Base-by-base conservation (phyloP, 2,113 vertebrate genomes). In the Bambusicola thoracicus region DNA sequence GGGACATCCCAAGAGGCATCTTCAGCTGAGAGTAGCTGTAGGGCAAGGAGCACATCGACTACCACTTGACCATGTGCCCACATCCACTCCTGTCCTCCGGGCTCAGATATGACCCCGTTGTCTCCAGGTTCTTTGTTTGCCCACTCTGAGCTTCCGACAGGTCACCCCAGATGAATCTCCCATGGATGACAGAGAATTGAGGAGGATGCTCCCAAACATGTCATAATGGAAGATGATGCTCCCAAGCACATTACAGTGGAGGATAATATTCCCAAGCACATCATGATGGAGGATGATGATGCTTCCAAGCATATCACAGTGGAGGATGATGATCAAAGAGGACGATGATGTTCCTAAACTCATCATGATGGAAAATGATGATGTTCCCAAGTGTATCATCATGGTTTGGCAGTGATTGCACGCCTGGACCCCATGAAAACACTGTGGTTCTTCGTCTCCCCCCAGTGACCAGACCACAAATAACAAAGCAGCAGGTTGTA, bases 381-480 rank as follows among this genome's bases (percentile, higher is more conserved):
- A 62, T 8, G 36, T 36, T 62, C 61, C 62, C 48, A 13, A 2
- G 27, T 2, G 1, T 24, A 38, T 2, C 27, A 22, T 2, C 22
- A 19, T 16, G 10, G 19, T 9, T 7, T 1, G 1, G 9, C 3
- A 6, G 63, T 63, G 15, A 68, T 75, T 20, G 32, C 11, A 2
- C 43, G 66, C 62, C 43, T 5, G 0, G n/a, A 20, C 11, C 85
- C 59, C 16, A n/a, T 0, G 2, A 41, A 69, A 70, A 46, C 1
- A 48, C 82, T 65, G 82, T 3, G 14, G 93, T 87, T 95, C 85
- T 95, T 96, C 81, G 89, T 94, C 94, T 95, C 94, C 95, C 95
- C 89, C 91, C 95, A 95, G 94, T 96, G 95, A 92, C 94, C 91
- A 93, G 67, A 92, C 59, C 72, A 89, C 85, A 91, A 32, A 87